These are phyloP conservation scores for Dynastes maya DNA, from an alignment of 2,888 invertebrate species.

Conservation along the genomic window DNA sequence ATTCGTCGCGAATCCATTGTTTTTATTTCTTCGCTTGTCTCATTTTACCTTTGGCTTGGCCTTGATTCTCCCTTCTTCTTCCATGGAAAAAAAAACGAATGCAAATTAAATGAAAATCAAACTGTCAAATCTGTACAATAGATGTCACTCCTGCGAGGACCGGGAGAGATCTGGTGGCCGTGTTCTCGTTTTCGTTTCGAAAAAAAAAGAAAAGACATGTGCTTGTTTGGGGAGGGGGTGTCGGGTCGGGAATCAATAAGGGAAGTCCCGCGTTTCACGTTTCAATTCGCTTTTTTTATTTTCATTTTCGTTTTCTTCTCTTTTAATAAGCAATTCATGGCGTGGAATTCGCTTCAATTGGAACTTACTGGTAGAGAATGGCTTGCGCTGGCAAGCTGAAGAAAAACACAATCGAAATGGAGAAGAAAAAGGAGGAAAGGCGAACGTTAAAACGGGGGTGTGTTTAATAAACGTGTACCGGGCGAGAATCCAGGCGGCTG, in stretches of 20 bases:
- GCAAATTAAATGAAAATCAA: constrained; percentile 53
- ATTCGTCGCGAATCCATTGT: constrained; percentile 5
- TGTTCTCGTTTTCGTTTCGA: background rate
- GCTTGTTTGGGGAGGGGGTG: background rate
- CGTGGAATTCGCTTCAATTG: constrained; percentile 35
- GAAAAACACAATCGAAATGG: constrained; percentile 3
- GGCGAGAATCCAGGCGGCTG: constrained; percentile 26
- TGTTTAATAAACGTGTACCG: constrained; percentile 29
- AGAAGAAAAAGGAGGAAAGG: background rate
- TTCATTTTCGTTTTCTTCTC: constrained; percentile 34
- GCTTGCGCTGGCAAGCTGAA: background rate
- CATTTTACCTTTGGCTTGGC: background rate
- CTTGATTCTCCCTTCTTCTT: background rate
- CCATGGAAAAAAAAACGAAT: constrained; percentile 14
- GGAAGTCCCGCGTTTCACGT: constrained; percentile 17
- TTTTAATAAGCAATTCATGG: constrained; percentile 43
- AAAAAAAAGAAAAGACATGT: background rate
- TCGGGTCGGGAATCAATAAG: constrained; percentile 16
- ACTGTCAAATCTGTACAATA: constrained; percentile 54
- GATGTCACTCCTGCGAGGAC: constrained; percentile 42
- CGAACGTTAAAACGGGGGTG: constrained; percentile 32
- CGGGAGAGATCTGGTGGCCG: background rate
- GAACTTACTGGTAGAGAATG: constrained; percentile 4
- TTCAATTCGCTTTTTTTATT: constrained; percentile 15
- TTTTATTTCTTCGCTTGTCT: constrained; percentile 7